These are phyloP conservation scores for Erynnis tages DNA, from an alignment of 2,888 invertebrate species.

Conservation along the genomic window DNA sequence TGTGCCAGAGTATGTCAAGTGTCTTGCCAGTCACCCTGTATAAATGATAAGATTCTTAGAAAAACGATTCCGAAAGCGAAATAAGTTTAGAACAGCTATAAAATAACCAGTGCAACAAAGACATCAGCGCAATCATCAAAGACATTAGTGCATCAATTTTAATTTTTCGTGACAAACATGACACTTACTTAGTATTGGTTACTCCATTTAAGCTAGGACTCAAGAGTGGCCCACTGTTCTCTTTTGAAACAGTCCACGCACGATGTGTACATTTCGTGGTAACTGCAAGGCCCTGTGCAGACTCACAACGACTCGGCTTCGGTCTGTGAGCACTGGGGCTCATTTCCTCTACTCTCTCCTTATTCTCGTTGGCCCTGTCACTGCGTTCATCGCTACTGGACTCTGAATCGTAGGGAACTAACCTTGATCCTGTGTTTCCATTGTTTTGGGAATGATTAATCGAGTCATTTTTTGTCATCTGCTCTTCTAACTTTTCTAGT, in stretches of 20 bases:
- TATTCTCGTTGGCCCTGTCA: slow-evolving; percentile 39
- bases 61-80: too few species aligned
- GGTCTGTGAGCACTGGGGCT: slow-evolving; percentile 46
- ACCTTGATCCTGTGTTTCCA: slow-evolving; percentile 53
- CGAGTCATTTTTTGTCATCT: slow-evolving; percentile 65
- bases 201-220: slow-evolving; percentile 77
- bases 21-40: too few species aligned
- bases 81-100: too few species aligned
- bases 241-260: slow-evolving; percentile 71
- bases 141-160: not conserved
- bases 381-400: slow-evolving; percentile 74
- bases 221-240: slow-evolving; percentile 61
- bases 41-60: too few species aligned
- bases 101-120: too few species aligned
- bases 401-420: slow-evolving; percentile 83
- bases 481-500: slow-evolving; percentile 69
- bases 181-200: slow-evolving; percentile 65
- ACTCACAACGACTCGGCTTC: slow-evolving; percentile 58
- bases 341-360: slow-evolving; percentile 35
- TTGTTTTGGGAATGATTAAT: slow-evolving; percentile 50
- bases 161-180: too few species aligned
- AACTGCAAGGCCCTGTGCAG: slow-evolving; percentile 56
- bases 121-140: too few species aligned
- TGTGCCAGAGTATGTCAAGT: too few species aligned
- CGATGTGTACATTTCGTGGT: slow-evolving; percentile 67